Base-by-base conservation (phyloP, 2,888 invertebrate species). In the Campoplex capitator region DNA sequence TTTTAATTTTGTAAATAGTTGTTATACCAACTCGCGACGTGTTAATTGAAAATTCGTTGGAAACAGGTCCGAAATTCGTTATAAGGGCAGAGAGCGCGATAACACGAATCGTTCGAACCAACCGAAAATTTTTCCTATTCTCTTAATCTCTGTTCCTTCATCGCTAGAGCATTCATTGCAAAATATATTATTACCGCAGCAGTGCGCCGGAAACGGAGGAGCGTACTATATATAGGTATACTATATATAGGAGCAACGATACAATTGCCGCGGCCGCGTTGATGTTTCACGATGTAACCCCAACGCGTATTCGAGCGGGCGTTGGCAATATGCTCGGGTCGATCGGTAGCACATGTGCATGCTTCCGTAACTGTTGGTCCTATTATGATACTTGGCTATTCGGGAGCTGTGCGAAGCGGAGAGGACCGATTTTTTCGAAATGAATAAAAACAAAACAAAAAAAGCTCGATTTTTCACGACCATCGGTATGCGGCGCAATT, bases 321-420 rank as follows among this genome's bases (percentile, higher is more conserved):
- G 38, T 67, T 67, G 18, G 67, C 54, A 73, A 80, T 73, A 74
- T 81, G n/a, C 42, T 38, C 28, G 67, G 56, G 38, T 56, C 67
- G 56, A 80, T 80, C 32, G 74, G 67, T 28, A 45, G 38, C 62
- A 73, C 80, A 32, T 65, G 81, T 45, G 58, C 58, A 58, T 71
- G 32, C 67, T 32, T 65, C n/a, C 56, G 67, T 38, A 74, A 68
- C 65, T 56, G 56, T 56, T 35, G 35, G 67, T n/a, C n/a, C 32
- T 71, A 48, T 42, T 54, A 82, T 45, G 74, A 68, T 82, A 68
- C 75, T 82, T 28, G 65, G 28, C 38, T 74, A 23, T 81, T 54
- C n/a, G 67, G n/a, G n/a, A 58, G 45, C 23, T 38, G 23, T 48
- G 32, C 67, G 42, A 38, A 48, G 9, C 32, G 23, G 67, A 16